These are phyloP conservation scores for Hydriomena furcata DNA, from an alignment of 2,888 invertebrate genomes.

Conservation along the genomic window DNA sequence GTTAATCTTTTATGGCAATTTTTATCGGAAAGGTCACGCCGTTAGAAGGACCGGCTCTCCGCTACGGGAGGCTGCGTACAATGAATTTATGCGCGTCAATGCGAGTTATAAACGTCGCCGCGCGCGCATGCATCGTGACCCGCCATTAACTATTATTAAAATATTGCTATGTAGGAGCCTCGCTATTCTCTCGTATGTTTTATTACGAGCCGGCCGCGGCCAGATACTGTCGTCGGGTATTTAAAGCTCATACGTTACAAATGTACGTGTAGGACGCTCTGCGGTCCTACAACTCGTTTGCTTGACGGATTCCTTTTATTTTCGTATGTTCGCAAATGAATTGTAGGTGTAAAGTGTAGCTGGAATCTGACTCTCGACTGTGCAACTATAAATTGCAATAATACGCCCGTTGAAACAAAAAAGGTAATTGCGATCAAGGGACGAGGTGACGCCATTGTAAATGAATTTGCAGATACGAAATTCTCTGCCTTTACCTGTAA, in stretches of 20 bases:
- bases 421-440: conserved; percentile 54
- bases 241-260: conserved; percentile 77
- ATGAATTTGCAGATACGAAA: conserved; percentile 40
- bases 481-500: conserved; percentile 26
- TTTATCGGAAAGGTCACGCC: conserved; percentile 57
- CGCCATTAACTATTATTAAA: conserved; percentile 82
- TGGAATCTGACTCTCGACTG: conserved; percentile 61
- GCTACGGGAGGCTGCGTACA: conserved; percentile 60
- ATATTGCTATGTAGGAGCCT: conserved; percentile 77
- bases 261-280: conserved; percentile 71
- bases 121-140: conserved; percentile 72
- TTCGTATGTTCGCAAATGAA: conserved; percentile 68
- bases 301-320: conserved; percentile 58
- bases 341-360: conserved; percentile 70
- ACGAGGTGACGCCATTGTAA: conserved; percentile 46
- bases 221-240: conserved; percentile 78
- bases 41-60: conserved; percentile 43
- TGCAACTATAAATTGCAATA: conserved; percentile 69
- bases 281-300: conserved; percentile 49
- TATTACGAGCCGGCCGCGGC: conserved; percentile 66
- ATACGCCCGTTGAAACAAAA: conserved; percentile 56
- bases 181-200: conserved; percentile 78
- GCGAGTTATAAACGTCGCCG: conserved; percentile 77
- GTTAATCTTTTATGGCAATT: conserved; percentile 54
- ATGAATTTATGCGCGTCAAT: conserved; percentile 77